Conservation (phyloP, 2,797 vertebrate species). For the Mionectes olivaceus region DNA sequence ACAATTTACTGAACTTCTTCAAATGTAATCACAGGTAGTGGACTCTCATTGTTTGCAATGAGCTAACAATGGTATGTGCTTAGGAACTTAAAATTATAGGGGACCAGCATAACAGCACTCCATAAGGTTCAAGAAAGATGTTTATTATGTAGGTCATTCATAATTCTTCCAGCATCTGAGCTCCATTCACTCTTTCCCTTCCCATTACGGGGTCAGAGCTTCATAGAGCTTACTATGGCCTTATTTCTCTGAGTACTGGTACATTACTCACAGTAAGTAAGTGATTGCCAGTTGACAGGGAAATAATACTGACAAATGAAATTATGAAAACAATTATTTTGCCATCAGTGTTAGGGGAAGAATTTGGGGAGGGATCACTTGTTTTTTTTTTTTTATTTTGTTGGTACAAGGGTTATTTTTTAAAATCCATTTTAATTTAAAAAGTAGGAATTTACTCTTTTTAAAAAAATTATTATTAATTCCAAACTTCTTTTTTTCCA, state of each 20-base stretch:
- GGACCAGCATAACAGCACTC: not conserved
- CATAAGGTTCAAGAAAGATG: not conserved
- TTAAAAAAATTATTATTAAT: not conserved
- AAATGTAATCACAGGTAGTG: not conserved
- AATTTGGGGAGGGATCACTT: not conserved
- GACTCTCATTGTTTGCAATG: not conserved
- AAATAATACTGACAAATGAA: conserved; percentile 26
- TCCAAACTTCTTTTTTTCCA: not conserved
- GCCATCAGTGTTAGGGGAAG: not conserved
- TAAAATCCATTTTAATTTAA: not conserved
- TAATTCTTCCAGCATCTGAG: not conserved
- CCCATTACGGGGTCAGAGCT: not conserved
- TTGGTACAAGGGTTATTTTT: not conserved
- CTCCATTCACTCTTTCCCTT: not conserved
- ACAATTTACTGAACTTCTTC: not conserved
- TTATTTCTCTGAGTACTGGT: not conserved
- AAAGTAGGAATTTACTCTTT: not conserved
- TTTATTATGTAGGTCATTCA: not conserved
- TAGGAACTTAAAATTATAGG: not conserved
- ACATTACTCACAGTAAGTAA: conserved; percentile 42
- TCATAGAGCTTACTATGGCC: not conserved
- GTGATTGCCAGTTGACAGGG: conserved; percentile 35
- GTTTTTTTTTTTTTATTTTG: not conserved
- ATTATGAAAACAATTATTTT: conserved; percentile 67
- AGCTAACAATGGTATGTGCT: not conserved